Base-by-base conservation (phyloP, 2,113 vertebrate genomes). In the Saguinus midas region DNA sequence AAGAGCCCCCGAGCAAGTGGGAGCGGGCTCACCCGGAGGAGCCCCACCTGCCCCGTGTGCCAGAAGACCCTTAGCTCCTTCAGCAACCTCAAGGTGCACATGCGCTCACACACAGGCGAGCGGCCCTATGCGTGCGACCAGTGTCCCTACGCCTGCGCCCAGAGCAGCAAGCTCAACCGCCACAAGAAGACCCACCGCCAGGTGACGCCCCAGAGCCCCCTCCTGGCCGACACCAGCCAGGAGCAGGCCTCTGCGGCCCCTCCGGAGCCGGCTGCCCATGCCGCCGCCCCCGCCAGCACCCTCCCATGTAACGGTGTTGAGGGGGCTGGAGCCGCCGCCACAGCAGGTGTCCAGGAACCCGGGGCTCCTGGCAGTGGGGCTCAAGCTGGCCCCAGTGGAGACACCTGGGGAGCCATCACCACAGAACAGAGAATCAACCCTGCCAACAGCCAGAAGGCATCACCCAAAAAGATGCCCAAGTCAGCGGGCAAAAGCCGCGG, bases 61-160 rank as follows among this genome's bases (percentile, higher is more conserved):
- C 98, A 98, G 21, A 99, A 99, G 96, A 98, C 98, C 82, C 99
- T 99, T 89, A 98, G 99, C 85, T 99, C 99, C 97, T 99, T 99
- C 98, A 99, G 99, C 98, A 99, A 99, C 97, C 98, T 99, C 97
- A 99, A 99, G 0, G 99, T 99, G 90, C 99, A 99, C 91, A 99
- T 99, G 72, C 99, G 99, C 52, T 99, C 99, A 8, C 99, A 99
- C 98, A 99, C 99, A 0, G 99, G 99, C 0, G 99, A 99, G 79
- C 97, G 99, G 55, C 99, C 99, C 0, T 99, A 99, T 17, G 98
- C 98, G 78, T 99, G 99, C 0, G 98, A 99, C 91, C 98, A 99
- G 68, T 99, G 99, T 93, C 97, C 98, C 96, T 99, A 99, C 1
- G 99, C 99, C 94, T 99, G 99, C 3, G 98, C 99, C 3, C 99